Evolutionary conservation across 2,797 vertebrate genomes (phyloP), one percentile per base, ranked within the genome.

Genomic region (Apodemus agrarius): DNA sequence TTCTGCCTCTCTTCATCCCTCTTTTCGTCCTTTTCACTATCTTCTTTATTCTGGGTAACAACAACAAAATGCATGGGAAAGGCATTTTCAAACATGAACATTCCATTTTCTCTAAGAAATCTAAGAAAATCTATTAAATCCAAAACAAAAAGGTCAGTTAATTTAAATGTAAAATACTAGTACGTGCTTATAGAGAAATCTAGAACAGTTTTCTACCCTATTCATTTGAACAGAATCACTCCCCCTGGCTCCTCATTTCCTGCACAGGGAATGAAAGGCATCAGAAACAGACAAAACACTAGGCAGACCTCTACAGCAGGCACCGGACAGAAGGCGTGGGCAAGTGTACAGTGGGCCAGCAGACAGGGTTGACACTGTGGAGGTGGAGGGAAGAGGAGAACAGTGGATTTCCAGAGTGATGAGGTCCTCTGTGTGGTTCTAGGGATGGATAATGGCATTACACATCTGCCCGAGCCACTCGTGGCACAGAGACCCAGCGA

Each of bases 21-120:
- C 97, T 98, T 99, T 95, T 99, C 99, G 0, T 99, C 99, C 96
- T 99, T 99, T 69, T 99, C 99, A 21, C 97, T 24, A 0, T 99
- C 99, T 22, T 99, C 99, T 99, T 99, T 99, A 98, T 98, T 99
- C 99, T 99, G 95, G 22, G 95, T 57, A 95, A 94, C 59, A 93
- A 93, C 8, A 94, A 96, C 17, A 92, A 95, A 96, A 96, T 54
- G 10, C 57, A 82, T 95, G 82, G 96, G 81, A 91, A 87, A 34
- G 26, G 86, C 2, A 52, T 52, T 89, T 90, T 34, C 57, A 92
- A 96, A 95, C 90, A 76, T 40, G 19, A 93, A 93, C 79, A 92
- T 59, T 93, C 29, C 87, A 72, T 46, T 95, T 92, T 92, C 31
- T 76, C 26, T 46, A 95, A 84, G 24, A 54, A 96, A 95, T 76